phyloP scores from a whole-genome alignment of 2,113 vertebrate genomes.

The Heloderma charlesbogerti region DNA sequence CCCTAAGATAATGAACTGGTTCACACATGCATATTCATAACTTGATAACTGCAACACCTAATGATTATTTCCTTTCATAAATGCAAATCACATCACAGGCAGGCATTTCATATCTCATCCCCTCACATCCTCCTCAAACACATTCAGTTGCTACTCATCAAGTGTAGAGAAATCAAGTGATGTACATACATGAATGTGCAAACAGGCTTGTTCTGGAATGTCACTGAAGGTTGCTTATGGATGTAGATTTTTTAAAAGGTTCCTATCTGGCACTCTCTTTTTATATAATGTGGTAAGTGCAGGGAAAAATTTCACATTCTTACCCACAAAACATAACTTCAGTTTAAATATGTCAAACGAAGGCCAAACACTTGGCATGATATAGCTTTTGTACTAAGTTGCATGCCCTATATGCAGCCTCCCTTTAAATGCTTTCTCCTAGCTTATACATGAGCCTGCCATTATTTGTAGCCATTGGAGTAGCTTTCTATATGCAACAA shows the following conservation, averaged over 20 bases:
- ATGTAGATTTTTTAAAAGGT: background rate
- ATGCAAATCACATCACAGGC: background rate
- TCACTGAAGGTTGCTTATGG: background rate
- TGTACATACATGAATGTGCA: background rate
- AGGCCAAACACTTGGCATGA: background rate
- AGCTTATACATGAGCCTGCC: background rate
- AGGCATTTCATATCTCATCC: background rate
- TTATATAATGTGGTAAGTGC: background rate
- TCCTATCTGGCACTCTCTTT: background rate
- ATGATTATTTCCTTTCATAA: background rate
- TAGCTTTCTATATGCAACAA: background rate
- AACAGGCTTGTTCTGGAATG: background rate
- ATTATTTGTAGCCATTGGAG: background rate
- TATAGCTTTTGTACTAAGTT: background rate
- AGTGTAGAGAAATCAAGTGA: background rate
- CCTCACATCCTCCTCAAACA: background rate
- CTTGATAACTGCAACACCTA: background rate
- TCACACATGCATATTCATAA: conserved; percentile 3
- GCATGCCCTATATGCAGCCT: background rate
- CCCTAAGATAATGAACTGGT: background rate
- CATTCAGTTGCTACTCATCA: background rate
- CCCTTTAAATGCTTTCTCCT: background rate
- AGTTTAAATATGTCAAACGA: conserved; percentile 4
- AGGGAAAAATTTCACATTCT: conserved; percentile 6
- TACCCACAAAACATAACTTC: background rate